phyloP scores from a whole-genome alignment of 2,888 invertebrate genomes.

The Andrena trimmerana region DNA sequence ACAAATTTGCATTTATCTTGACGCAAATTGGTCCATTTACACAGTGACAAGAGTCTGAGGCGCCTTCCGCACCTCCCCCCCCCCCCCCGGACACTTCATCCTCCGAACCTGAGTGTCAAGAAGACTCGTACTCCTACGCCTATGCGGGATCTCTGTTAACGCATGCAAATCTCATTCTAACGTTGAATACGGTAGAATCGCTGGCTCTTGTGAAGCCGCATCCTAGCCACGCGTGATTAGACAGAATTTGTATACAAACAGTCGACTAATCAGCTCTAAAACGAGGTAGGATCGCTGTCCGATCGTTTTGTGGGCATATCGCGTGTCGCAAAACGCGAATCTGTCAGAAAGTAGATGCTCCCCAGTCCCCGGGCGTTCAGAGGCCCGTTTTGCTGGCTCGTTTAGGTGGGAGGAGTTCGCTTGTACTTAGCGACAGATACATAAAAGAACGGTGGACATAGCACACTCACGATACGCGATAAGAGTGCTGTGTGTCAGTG shows the following conservation, averaged over 20 bases:
- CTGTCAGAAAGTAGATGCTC: neutral
- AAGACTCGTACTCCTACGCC: neutral
- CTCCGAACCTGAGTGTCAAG: neutral
- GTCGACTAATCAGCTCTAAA: conserved; percentile 22
- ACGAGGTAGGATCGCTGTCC: neutral
- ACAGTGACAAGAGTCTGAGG: neutral
- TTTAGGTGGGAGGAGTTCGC: conserved; percentile 39
- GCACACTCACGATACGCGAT: conserved; percentile 66
- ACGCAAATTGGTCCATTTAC: conserved; percentile 4
- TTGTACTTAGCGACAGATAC: conserved; percentile 56
- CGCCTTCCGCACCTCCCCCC: neutral
- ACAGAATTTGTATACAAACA: conserved; percentile 25
- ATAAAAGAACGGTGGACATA: conserved; percentile 56
- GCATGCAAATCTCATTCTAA: conserved; percentile 43
- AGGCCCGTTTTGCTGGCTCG: conserved; percentile 14
- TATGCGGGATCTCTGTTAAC: conserved; percentile 10
- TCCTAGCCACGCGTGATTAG: conserved; percentile 29
- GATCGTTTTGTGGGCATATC: neutral
- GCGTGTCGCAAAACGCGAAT: neutral
- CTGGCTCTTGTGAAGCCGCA: neutral
- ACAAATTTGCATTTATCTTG: conserved; percentile 7
- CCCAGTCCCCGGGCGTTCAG: neutral
- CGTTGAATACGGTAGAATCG: neutral
- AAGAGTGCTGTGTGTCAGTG: conserved; percentile 77
- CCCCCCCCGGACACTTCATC: neutral